These are phyloP conservation scores for Gibbula magus DNA, from an alignment of 2,888 invertebrate genomes.

Conservation along the genomic window DNA sequence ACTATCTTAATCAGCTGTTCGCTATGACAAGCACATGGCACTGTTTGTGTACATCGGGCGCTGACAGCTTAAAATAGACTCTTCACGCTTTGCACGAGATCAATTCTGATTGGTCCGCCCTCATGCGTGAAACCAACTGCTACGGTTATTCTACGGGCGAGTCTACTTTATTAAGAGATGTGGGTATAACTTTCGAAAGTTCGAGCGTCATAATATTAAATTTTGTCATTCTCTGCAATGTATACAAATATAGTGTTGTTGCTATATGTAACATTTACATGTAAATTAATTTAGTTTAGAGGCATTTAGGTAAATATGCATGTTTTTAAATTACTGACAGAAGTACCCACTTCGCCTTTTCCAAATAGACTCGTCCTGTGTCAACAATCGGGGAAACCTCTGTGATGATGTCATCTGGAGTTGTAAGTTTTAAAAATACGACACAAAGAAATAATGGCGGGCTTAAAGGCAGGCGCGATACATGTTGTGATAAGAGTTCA, in stretches of 20 bases:
- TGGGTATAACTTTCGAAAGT: too few species aligned
- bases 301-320: too few species aligned
- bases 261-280: too few species aligned
- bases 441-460: neutral
- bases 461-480: neutral
- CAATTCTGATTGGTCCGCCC: neutral
- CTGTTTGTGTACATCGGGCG: neutral
- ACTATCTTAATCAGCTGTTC: neutral
- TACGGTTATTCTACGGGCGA: neutral
- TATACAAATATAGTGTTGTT: too few species aligned
- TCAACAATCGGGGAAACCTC: neutral
- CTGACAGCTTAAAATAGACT: neutral
- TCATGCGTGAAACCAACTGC: neutral
- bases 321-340: too few species aligned
- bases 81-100: neutral
- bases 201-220: too few species aligned
- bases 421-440: constrained; percentile 12
- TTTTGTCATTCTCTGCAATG: too few species aligned
- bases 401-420: neutral
- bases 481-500: too few species aligned
- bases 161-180: neutral
- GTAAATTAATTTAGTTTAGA: too few species aligned
- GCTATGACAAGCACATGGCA: neutral
- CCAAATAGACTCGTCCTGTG: neutral
- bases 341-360: too few species aligned